phyloP scores from a whole-genome alignment of 2,113 vertebrate genomes.

The Pao palembangensis region DNA sequence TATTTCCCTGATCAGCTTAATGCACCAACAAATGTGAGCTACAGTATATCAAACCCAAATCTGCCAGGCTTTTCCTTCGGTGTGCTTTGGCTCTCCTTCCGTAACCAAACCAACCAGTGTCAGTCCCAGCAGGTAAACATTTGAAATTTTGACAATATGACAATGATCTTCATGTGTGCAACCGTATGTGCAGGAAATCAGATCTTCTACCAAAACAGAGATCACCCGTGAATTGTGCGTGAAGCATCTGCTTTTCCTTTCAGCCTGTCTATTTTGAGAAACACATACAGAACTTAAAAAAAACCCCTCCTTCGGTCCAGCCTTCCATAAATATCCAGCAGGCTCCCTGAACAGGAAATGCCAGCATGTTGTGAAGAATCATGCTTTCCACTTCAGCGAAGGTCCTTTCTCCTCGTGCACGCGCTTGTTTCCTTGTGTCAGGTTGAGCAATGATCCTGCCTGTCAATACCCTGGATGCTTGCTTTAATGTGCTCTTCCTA shows the following conservation, averaged over 20 bases:
- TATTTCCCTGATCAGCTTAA: not conserved
- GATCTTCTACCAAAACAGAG: not conserved
- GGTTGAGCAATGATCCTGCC: conserved; percentile 55
- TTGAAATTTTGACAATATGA: too few species aligned
- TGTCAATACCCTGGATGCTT: conserved; percentile 52
- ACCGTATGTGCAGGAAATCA: not conserved
- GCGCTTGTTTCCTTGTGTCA: conserved; percentile 49
- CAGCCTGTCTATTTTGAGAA: conserved; percentile 39
- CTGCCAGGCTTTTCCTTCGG: too few species aligned
- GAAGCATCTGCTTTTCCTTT: conserved; percentile 52
- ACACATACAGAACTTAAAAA: conserved; percentile 33
- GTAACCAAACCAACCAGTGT: too few species aligned
- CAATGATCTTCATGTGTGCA: not conserved
- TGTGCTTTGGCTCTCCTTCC: too few species aligned
- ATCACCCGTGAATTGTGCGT: not conserved
- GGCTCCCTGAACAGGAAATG: conserved; percentile 63
- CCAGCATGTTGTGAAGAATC: conserved; percentile 49
- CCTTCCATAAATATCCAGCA: conserved; percentile 53
- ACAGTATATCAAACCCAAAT: too few species aligned
- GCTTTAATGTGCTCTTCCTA: conserved; percentile 68
- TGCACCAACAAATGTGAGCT: too few species aligned
- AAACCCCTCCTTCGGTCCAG: conserved; percentile 22
- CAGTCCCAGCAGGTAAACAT: too few species aligned
- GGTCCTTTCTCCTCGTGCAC: conserved; percentile 22
- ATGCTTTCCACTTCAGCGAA: conserved; percentile 33